Conservation (phyloP, 2,888 invertebrate genomes). For the Stegana nigrithorax region DNA sequence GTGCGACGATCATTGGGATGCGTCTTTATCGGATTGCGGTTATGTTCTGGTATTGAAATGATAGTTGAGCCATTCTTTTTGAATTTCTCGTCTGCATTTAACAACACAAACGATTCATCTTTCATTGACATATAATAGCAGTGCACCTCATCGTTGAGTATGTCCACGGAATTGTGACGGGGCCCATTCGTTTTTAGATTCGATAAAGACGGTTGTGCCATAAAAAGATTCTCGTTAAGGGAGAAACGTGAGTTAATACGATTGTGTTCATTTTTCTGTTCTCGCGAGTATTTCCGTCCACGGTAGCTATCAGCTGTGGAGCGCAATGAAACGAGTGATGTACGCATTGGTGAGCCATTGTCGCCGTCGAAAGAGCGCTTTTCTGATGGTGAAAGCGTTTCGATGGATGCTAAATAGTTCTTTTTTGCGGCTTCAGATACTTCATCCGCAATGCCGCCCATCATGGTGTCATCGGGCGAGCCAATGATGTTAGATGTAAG, state of each 20-base stretch:
- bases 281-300: constrained; percentile 50
- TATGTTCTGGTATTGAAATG: constrained; percentile 61
- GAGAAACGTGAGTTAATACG: constrained; percentile 64
- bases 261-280: constrained; percentile 41
- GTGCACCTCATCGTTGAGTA: constrained; percentile 58
- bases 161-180: constrained; percentile 65
- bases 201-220: constrained; percentile 48
- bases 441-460: constrained; percentile 49
- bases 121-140: constrained; percentile 49
- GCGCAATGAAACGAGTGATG: constrained; percentile 44
- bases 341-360: constrained; percentile 33
- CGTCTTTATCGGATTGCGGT: constrained; percentile 30
- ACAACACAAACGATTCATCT: constrained; percentile 52
- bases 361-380: constrained; percentile 51
- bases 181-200: constrained; percentile 51
- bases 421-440: constrained; percentile 47
- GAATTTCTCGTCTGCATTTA: constrained; percentile 49
- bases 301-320: constrained; percentile 60
- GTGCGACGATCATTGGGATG: constrained; percentile 34
- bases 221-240: constrained; percentile 65
- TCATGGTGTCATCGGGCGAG: constrained; percentile 58
- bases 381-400: constrained; percentile 67
- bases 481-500: constrained; percentile 45
- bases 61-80: constrained; percentile 46
- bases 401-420: constrained; percentile 64